A percentile compares a stretch with the other conserved stretches of the same genome.
phyloP scores from a whole-genome alignment of 2,888 invertebrate species.

The Sesia apiformis region DNA sequence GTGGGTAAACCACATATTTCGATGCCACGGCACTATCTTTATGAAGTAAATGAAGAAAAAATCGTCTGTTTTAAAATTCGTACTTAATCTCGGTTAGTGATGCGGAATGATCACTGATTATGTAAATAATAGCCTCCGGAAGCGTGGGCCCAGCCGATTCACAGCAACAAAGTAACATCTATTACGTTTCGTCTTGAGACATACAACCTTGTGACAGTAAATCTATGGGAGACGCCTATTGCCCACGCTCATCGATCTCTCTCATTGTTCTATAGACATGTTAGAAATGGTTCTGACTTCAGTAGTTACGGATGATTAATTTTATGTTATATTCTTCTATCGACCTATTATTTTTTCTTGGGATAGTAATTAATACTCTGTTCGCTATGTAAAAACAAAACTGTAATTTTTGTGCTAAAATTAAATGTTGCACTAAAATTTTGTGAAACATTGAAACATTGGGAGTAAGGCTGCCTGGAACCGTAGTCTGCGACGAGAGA shows the following conservation, averaged over 20 bases:
- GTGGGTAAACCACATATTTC: no score
- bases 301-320: slow-evolving; percentile 20
- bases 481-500: no score
- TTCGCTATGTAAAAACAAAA: background rate
- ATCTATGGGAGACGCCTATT: slow-evolving; percentile 14
- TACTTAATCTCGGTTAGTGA: slow-evolving; percentile 23
- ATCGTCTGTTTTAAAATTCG: no score
- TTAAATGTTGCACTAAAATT: no score
- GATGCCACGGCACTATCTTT: no score
- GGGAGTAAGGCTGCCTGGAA: no score
- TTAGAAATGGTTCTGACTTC: slow-evolving; percentile 5
- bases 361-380: background rate
- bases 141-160: slow-evolving; percentile 45
- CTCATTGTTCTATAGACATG: slow-evolving; percentile 41
- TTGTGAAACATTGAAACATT: no score
- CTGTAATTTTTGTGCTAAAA: no score
- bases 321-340: slow-evolving; percentile 6
- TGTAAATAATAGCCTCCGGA: slow-evolving; percentile 42
- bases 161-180: slow-evolving; percentile 24
- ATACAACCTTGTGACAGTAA: slow-evolving; percentile 29
- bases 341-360: background rate
- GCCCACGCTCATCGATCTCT: slow-evolving; percentile 52
- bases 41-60: no score
- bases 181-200: slow-evolving; percentile 18
- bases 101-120: slow-evolving; percentile 52